Evolutionary conservation across 2,797 vertebrate species (phyloP), one percentile per base, ranked within the genome.

Genomic region (Odontamblyopus rebecca): DNA sequence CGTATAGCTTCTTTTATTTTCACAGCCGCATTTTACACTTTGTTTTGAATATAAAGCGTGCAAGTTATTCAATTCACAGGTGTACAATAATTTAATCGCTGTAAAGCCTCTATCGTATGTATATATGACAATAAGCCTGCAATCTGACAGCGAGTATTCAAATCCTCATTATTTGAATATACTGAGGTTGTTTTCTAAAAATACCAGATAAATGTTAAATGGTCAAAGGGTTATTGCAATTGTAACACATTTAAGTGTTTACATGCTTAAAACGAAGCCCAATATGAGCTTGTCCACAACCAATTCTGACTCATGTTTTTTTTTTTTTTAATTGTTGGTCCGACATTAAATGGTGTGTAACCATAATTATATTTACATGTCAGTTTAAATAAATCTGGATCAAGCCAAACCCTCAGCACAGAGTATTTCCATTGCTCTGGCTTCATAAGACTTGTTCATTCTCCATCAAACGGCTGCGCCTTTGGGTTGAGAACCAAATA

Each of bases 371-470:
- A 82, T 82, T 79, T 32, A 73, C 69, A 77, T 53, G 72, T 60
- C 26, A 32, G 44, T 4, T 78, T 26, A 6, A 69, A 73, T 73
- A 32, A 50, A 79, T 50, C 67, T 3, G 41, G 57, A 72, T 80
- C 74, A 8, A 3, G 13, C n/a, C 67, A 78, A 83, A 85, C 78
- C 86, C 88, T 92, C 90, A 84, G 88, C 87, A 15, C 44, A 66
- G 11, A 35, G 6, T 2, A 23, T 32, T 6, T 44, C 19, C 30
- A n/a, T 23, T 6, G n/a, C 32, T 57, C 30, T 23, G 60, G 85
- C 92, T 85, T 93, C 93, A 93, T 84, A 74, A 84, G 91, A 86
- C 81, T 81, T n/a, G 15, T 29, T 61, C 27, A 56, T 32, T 11
- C 70, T 44, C 38, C 35, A n/a, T 67, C 27, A 13, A 51, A 53